Evolutionary conservation across 1,140 invertebrate species (phyloP).

Genomic region (Papilio aristodemus): DNA sequence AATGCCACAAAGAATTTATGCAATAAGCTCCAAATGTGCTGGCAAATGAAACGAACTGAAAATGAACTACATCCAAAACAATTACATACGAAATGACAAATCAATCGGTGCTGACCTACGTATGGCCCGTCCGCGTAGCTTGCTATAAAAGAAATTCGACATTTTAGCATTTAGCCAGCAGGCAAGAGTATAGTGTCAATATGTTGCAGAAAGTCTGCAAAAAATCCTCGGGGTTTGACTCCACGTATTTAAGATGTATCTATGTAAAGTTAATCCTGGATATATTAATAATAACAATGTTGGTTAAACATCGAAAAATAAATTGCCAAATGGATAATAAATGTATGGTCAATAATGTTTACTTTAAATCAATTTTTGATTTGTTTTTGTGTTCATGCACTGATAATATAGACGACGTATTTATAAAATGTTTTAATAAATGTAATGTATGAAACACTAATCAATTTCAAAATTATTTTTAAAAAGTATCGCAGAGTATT

Average conservation of each 20-base stretch:
- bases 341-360: background rate
- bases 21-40: conserved; percentile 30
- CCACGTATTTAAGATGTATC: background rate
- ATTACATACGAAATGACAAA: conserved; percentile 55
- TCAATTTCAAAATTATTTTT: too few species aligned
- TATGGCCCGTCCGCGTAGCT: conserved; percentile 89
- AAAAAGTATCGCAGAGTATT: background rate
- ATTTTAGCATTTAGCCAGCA: conserved; percentile 54
- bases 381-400: too few species aligned
- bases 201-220: background rate
- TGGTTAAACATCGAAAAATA: too few species aligned
- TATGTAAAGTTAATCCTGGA: background rate
- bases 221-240: background rate
- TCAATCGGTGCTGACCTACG: conserved; percentile 85
- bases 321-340: background rate
- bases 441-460: too few species aligned
- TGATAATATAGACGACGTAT: too few species aligned
- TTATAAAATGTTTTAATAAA: too few species aligned
- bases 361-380: too few species aligned
- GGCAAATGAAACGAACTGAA: conserved; percentile 37
- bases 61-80: conserved; percentile 40
- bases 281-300: background rate
- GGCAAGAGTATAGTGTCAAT: conserved; percentile 25
- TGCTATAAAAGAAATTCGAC: conserved; percentile 84
- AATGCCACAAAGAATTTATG: conserved; percentile 18